A percentile compares a stretch with the other conserved stretches of the same genome.
These are phyloP conservation scores for Danio albolineatus DNA, from an alignment of 2,797 vertebrate species.

Conservation along the genomic window DNA sequence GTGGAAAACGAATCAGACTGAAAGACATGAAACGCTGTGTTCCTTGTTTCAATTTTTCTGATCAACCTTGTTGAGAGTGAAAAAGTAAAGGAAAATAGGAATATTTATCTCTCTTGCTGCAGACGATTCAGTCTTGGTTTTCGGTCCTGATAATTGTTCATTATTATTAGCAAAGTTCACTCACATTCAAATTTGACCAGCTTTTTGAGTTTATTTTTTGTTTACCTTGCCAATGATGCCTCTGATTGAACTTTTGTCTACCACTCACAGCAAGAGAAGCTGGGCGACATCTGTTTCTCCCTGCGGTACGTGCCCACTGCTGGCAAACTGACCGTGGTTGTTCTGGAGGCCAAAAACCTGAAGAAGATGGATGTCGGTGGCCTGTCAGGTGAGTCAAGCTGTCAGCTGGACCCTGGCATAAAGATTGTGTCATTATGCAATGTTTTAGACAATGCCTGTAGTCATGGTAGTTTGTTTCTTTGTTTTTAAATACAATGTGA, in stretches of 20 bases:
- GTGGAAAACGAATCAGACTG: background rate
- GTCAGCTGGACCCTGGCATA: conserved; percentile 25
- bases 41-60: background rate
- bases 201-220: conserved; percentile 5
- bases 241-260: conserved; percentile 56
- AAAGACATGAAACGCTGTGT: background rate
- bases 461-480: background rate
- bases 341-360: conserved; percentile 98
- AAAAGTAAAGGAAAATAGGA: background rate
- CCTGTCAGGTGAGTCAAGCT: conserved; percentile 87
- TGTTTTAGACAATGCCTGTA: conserved; percentile 8
- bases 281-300: conserved; percentile 99
- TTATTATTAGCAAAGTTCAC: background rate
- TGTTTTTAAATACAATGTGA: background rate
- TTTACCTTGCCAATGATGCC: conserved; percentile 5
- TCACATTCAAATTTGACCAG: background rate
- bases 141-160: background rate
- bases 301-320: conserved; percentile 98
- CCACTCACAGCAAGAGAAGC: conserved; percentile 93
- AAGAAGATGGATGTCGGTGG: conserved; percentile 99
- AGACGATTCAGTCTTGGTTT: background rate
- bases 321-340: conserved; percentile 96
- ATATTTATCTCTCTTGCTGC: background rate
- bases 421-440: background rate
- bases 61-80: background rate